Percentiles rank a stretch among this genome's conserved stretches.
These are phyloP conservation scores for Nemoura dubitans DNA, from an alignment of 2,888 invertebrate species.

Conservation along the genomic window DNA sequence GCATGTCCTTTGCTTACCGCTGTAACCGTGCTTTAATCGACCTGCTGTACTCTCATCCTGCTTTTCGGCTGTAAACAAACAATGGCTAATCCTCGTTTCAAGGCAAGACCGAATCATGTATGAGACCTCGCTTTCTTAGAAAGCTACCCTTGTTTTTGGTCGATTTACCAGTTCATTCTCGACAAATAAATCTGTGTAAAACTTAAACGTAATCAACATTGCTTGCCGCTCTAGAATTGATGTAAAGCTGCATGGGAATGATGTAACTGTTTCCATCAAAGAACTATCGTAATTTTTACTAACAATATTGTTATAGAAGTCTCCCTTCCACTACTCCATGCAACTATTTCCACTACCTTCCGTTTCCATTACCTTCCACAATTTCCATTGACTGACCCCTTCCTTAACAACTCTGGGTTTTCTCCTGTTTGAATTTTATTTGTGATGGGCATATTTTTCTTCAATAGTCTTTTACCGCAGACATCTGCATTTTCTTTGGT, in stretches of 20 bases:
- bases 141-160: background rate
- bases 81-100: slow-evolving; percentile 15
- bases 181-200: background rate
- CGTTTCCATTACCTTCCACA: no score
- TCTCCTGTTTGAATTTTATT: background rate
- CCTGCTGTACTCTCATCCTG: background rate
- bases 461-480: background rate
- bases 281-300: background rate
- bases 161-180: background rate
- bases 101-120: slow-evolving; percentile 26
- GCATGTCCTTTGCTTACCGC: background rate
- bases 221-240: background rate
- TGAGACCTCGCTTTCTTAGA: background rate
- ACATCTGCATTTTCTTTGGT: background rate
- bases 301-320: background rate
- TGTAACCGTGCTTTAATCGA: background rate
- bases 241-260: slow-evolving; percentile 12
- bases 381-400: background rate
- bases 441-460: background rate
- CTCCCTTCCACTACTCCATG: background rate
- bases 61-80: slow-evolving; percentile 16
- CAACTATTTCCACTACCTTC: background rate
- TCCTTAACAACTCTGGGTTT: background rate
- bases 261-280: background rate
- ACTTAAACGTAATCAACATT: background rate